phyloP scores from a whole-genome alignment of 2,797 vertebrate species.

The Sylvilagus floridanus region DNA sequence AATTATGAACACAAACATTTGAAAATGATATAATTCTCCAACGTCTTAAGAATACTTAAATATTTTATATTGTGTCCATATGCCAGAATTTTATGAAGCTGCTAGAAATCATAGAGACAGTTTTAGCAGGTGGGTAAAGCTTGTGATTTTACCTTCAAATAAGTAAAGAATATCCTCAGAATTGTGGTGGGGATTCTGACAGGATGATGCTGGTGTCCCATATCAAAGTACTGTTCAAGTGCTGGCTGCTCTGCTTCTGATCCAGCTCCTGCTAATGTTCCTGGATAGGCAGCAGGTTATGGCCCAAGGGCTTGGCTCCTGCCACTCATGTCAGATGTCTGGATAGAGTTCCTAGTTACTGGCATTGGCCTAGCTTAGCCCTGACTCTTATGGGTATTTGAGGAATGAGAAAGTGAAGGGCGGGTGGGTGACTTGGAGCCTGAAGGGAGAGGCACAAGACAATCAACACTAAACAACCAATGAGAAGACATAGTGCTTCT shows the following conservation, averaged over 20 bases:
- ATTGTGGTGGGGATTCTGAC: too few relatives aligned
- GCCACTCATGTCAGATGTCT: too few relatives aligned
- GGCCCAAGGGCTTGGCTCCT: too few relatives aligned
- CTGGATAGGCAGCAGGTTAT: too few relatives aligned
- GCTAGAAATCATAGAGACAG: not conserved
- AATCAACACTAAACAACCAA: not conserved
- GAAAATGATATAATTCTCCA: not conserved
- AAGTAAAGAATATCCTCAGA: not conserved
- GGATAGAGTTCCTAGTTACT: too few relatives aligned
- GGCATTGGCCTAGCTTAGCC: too few relatives aligned
- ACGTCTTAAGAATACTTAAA: not conserved
- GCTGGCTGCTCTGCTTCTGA: too few relatives aligned
- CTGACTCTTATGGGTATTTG: too few relatives aligned
- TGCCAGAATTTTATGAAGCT: not conserved
- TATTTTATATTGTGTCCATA: not conserved
- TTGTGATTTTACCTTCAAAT: not conserved
- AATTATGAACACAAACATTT: slow-evolving; percentile 42
- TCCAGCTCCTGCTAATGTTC: too few relatives aligned
- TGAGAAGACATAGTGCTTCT: not conserved
- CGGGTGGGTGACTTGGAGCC: rapidly evolving
- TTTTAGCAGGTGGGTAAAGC: not conserved
- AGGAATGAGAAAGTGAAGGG: not conserved
- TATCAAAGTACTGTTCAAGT: too few relatives aligned
- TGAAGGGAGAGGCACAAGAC: rapidly evolving
- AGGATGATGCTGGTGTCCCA: too few relatives aligned